Evolutionary conservation across 2,113 vertebrate species (phyloP), one percentile per base, ranked within the genome.

Genomic region (Reinhardtius hippoglossoides): DNA sequence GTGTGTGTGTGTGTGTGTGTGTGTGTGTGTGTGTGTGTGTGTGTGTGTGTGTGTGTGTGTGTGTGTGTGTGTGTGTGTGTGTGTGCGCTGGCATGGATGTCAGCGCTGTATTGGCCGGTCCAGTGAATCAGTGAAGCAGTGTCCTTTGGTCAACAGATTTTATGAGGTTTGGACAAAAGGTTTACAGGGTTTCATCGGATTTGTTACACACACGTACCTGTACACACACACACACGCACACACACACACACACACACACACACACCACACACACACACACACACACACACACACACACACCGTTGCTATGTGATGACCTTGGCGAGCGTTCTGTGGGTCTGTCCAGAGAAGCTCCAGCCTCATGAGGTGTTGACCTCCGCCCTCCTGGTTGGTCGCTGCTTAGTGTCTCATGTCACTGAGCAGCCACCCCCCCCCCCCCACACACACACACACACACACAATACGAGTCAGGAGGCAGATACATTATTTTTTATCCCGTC

Each of bases 121-220:
- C 50, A 54, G 50, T 54, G 50, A 54, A 18, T 76, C 44, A 63
- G 60, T 70, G 37, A 76, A 68, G 73, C 65, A 3, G 48, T 64
- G 55, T 77, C 71, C 69, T 76, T 70, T 55, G 84, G 78, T 85
- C 78, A 76, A 82, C 74, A 71, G 66, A 86, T 82, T 79, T 87
- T 63, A 82, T 79, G 74, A 80, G 68, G 69, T 64, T 71, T 65
- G 57, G 52, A 74, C 61, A 72, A 69, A 81, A 80, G 81, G 58
- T 81, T 84, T 70, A 75, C 37, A 16, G 67, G 54, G 44, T 81
- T 42, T 67, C 79, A 74, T 79, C 16, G 8, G 59, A 74, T 72
- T 66, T 56, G 46, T 74, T 61, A 40, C 62, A 27, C 75, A 46
- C 42, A 42, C 58, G 7, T 31, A 31, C 27, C 27, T 6, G 27